Conservation (phyloP, 2,888 invertebrate genomes). For the Drosophila mettleri region DNA sequence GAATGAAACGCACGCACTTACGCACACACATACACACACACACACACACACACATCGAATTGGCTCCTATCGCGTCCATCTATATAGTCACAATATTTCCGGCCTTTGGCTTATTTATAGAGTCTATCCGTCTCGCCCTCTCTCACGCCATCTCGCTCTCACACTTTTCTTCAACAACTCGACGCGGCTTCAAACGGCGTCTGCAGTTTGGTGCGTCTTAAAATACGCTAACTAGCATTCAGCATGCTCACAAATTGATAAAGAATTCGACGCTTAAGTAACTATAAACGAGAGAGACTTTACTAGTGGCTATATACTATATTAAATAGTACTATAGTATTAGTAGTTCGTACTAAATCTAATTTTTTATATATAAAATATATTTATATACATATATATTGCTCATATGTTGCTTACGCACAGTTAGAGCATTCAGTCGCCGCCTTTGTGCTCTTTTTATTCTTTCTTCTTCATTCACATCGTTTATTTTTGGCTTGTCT, state of each 20-base stretch:
- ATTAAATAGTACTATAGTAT: no score
- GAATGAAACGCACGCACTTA: conserved; percentile 46
- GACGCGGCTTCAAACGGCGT: conserved; percentile 34
- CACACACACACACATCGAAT: conserved; percentile 5
- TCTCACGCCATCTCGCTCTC: not conserved
- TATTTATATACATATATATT: not conserved
- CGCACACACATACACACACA: conserved; percentile 9
- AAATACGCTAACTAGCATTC: not conserved
- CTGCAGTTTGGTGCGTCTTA: conserved; percentile 28
- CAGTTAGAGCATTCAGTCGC: conserved; percentile 9
- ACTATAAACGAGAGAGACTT: not conserved
- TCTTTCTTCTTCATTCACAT: conserved; percentile 2
- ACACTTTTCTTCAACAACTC: not conserved
- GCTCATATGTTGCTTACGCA: no score
- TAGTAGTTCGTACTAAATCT: not conserved
- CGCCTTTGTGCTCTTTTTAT: not conserved
- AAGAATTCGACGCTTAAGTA: not conserved
- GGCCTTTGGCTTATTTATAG: conserved; percentile 66
- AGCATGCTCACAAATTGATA: not conserved
- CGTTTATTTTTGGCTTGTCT: conserved; percentile 34
- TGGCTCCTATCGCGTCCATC: conserved; percentile 27
- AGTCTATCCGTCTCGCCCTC: conserved; percentile 1
- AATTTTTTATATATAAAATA: not conserved
- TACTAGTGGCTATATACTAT: not conserved
- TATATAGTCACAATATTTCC: conserved; percentile 77